phyloP scores from a whole-genome alignment of 2,888 invertebrate genomes.

The Drosophila kanekoi region DNA sequence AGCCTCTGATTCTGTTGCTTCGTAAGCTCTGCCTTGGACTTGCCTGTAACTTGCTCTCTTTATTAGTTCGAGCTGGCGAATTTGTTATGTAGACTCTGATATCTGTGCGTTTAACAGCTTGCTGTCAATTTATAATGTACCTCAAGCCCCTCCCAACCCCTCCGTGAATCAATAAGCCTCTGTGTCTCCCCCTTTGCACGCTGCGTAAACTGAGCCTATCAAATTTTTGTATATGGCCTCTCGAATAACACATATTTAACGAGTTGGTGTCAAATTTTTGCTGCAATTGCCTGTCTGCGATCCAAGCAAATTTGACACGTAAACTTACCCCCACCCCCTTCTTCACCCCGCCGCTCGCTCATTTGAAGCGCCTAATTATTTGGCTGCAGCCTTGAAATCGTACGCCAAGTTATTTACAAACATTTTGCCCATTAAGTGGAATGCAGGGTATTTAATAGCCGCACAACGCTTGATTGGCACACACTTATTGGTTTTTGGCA shows the following conservation, averaged over 20 bases:
- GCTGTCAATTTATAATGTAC: background rate
- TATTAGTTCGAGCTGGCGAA: background rate
- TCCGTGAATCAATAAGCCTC: background rate
- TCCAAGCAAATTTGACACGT: too few species aligned
- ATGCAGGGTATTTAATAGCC: constrained; percentile 21
- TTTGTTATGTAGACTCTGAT: background rate
- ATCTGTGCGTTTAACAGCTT: background rate
- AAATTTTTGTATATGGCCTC: background rate
- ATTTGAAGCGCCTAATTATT: constrained; percentile 6
- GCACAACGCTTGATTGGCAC: constrained; percentile 14
- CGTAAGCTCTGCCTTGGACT: background rate
- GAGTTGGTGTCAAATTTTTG: constrained; percentile 15
- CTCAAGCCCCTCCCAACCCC: background rate
- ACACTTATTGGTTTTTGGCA: constrained; percentile 25
- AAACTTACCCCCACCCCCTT: background rate
- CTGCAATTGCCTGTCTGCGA: too few species aligned
- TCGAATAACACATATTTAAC: constrained; percentile 4
- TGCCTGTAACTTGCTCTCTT: too few species aligned
- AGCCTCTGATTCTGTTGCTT: too few species aligned
- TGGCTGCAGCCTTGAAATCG: constrained; percentile 11
- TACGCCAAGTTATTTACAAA: background rate
- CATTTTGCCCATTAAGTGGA: constrained; percentile 3
- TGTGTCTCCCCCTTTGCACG: background rate
- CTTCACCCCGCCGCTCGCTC: background rate
- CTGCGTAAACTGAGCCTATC: constrained; percentile 1